Evolutionary conservation across 2,797 vertebrate genomes (phyloP), one percentile per base, ranked within the genome.

Genomic region (Smutsia temminckii): DNA sequence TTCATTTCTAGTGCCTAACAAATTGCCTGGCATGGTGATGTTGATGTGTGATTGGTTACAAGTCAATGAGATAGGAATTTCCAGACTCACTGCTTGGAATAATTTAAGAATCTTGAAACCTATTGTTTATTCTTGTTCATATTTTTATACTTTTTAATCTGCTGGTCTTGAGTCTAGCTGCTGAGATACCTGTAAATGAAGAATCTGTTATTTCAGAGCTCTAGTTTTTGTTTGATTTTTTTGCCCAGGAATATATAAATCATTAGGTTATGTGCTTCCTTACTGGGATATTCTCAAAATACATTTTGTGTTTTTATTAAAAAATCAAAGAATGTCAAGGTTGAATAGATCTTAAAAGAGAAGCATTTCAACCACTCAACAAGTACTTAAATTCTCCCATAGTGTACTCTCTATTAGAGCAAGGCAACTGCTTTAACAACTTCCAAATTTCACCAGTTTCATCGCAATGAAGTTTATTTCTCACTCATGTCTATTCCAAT

Each of bases 241-340:
- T 59, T n/a, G 20, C 29, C 3, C 20, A n/a, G 55, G 13, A 29
- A 12, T 46, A 10, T 86, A 49, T 18, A 69, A 40, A 32, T 86
- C 6, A 66, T 78, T 84, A 29, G 46, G 21, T 69, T 79, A 10
- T 32, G 9, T 18, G 6, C 86, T 92, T 77, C 37, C 84, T 69
- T 78, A 66, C 13, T 63, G 59, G 34, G 12, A 57, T 61, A 84
- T 7, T 86, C 23, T 91, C 17, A 90, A 91, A 94, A 84, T 85
- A 20, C 32, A 49, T 18, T 68, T 93, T 85, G 18, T 2, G 49
- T 74, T 51, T 81, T 94, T 53, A 85, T 94, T 80, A 0, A 89
- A 89, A 95, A 74, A 71, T 93, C 14, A n/a, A 85, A 95, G 51
- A 53, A 46, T 77, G 16, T 71, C 17, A 49, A 88, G 66, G 55